Evolutionary conservation across 2,113 vertebrate genomes (phyloP), one percentile per base, ranked within the genome.

Genomic region (Hassar affinis): DNA sequence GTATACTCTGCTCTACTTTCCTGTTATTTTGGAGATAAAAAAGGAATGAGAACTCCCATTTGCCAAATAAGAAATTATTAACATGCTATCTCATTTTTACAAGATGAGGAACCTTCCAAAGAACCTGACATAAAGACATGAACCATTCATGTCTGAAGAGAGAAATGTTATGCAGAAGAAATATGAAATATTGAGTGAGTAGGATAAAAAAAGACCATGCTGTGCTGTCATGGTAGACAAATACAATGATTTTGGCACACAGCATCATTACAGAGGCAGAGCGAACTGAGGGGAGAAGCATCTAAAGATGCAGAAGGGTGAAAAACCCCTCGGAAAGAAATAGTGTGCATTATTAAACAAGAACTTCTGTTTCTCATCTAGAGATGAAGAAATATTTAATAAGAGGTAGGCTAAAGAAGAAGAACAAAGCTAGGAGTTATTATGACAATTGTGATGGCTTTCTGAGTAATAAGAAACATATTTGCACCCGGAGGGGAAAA

Each of bases 1-100:
- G 79, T 56, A 56, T 86, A 85, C 84, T 84, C 77, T 91, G 90
- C 84, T 92, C 89, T 82, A 92, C 88, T 91, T 93, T 92, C 87
- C 78, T 91, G 85, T 91, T 91, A 89, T 92, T 92, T 86, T 91
- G 88, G 87, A 87, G 86, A 64, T 33, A 27, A 30, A 64, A 64
- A 64, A 64, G 83, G 77, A 42, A 42, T 42, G 38, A 42, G 6
- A 42, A 42, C 38, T 42, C 27, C 5, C 22, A 20, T 3, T 49
- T 20, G 33, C 27, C 56, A 78, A 78, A 82, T 42, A 35, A 74
- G 30, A 84, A 76, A 83, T 76, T 83, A 80, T 59, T 35, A 38
- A 35, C 64, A 38, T 68, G 38, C 38, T n/a, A n/a, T 33, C 1
- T 33, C 1, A 1, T 22, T 76, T 54, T 54, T 8, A 33, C 11